Evolutionary conservation across 2,797 vertebrate species (phyloP).

Genomic region (Anas georgica): DNA sequence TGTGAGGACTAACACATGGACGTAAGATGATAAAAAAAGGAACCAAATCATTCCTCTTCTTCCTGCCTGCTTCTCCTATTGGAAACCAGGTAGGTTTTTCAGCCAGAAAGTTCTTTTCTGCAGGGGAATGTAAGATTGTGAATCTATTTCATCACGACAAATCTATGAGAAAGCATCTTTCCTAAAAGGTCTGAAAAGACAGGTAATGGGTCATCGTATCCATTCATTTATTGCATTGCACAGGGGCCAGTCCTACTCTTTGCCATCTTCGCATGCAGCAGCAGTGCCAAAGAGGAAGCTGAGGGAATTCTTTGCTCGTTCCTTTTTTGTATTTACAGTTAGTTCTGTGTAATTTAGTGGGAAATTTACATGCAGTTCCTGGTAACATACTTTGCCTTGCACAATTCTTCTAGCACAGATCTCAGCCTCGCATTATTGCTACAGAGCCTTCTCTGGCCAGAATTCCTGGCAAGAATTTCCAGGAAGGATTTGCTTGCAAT

Average conservation of each 20-base stretch:
- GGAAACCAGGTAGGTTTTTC: neutral
- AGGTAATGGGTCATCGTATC: neutral
- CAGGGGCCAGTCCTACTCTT: neutral
- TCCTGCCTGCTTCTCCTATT: neutral
- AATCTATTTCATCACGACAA: neutral
- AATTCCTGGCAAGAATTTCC: neutral
- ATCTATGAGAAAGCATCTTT: neutral
- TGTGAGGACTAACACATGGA: neutral
- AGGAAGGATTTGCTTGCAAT: neutral
- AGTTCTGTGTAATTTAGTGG: neutral
- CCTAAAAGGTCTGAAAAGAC: neutral
- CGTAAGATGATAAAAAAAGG: neutral
- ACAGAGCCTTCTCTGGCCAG: neutral
- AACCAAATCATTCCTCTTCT: neutral
- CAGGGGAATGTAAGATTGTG: neutral
- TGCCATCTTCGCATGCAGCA: neutral
- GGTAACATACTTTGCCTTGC: neutral
- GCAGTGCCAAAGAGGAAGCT: neutral
- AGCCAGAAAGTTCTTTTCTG: neutral
- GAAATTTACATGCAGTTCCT: neutral
- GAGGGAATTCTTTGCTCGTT: neutral
- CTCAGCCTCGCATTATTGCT: neutral
- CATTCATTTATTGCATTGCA: neutral
- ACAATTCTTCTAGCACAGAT: neutral
- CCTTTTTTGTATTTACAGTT: neutral